These are phyloP conservation scores for Chelmon rostratus DNA, from an alignment of 2,797 vertebrate genomes.

Conservation along the genomic window DNA sequence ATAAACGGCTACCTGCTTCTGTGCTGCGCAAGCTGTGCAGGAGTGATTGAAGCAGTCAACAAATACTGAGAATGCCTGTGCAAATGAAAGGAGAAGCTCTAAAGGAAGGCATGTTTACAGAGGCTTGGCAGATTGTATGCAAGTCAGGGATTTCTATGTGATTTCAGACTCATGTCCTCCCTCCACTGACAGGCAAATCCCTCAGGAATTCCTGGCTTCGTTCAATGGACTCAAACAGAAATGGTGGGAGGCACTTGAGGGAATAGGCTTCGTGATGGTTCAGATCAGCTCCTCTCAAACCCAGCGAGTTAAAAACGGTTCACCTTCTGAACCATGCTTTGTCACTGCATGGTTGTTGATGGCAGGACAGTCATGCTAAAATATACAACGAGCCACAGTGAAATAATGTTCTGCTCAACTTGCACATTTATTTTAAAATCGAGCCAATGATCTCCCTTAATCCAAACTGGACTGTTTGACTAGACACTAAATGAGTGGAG, in stretches of 20 bases:
- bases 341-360: background rate
- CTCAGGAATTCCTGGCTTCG: constrained; percentile 39
- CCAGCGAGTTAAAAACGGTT: background rate
- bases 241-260: constrained; percentile 26
- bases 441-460: background rate
- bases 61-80: constrained; percentile 9
- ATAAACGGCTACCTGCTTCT: background rate
- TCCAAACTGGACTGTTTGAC: background rate
- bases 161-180: constrained; percentile 48
- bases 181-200: constrained; percentile 44
- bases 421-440: background rate
- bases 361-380: background rate
- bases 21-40: background rate
- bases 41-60: constrained; percentile 9
- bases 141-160: constrained; percentile 47
- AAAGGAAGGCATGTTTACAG: constrained; percentile 24
- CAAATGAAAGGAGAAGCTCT: constrained; percentile 27
- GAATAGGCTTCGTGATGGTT: constrained; percentile 24
- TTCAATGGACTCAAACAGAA: constrained; percentile 46
- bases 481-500: background rate
- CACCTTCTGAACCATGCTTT: background rate
- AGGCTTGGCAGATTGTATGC: constrained; percentile 29
- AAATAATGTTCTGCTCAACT: background rate
- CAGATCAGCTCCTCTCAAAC: constrained; percentile 25
- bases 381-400: background rate